phyloP scores from a whole-genome alignment of 2,888 invertebrate species.

The Gastrophysa polygoni region DNA sequence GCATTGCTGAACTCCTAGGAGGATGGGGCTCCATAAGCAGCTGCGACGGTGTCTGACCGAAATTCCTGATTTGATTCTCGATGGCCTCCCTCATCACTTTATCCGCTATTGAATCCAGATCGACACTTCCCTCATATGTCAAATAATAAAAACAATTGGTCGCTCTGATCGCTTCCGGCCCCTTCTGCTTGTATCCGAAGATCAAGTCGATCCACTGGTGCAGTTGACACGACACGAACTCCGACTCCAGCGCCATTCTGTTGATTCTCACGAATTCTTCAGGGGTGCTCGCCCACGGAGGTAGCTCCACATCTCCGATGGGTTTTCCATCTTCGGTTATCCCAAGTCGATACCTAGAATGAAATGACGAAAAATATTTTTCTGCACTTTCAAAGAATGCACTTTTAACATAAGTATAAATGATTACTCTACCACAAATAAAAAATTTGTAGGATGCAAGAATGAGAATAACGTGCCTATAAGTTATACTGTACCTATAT shows the following conservation, averaged over 20 bases:
- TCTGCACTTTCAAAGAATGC: no score
- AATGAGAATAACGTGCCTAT: no score
- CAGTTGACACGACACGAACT: conserved; percentile 98
- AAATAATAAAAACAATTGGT: conserved; percentile 99
- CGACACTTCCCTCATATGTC: conserved; percentile 97
- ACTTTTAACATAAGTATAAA: no score
- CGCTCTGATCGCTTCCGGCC: conserved; percentile 95
- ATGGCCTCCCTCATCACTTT: conserved; percentile 91
- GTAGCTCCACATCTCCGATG: conserved; percentile 87
- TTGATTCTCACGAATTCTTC: conserved; percentile 98
- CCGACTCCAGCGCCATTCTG: conserved; percentile 98
- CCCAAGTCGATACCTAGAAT: conserved; percentile 68
- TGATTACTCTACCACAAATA: no score
- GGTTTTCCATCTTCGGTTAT: conserved; percentile 80
- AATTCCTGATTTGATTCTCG: conserved; percentile 96
- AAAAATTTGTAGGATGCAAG: no score
- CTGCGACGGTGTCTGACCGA: conserved; percentile 98
- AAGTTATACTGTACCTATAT: no score
- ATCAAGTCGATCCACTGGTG: conserved; percentile 99
- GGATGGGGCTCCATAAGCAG: conserved; percentile 98
- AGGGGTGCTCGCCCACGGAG: conserved; percentile 96
- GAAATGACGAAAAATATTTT: no score
- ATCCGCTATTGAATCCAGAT: conserved; percentile 88
- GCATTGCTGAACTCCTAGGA: conserved; percentile 94
- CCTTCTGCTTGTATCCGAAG: conserved; percentile 99